Evolutionary conservation across 2,888 invertebrate species (phyloP).

Genomic region (Eristalinus sepulchralis): DNA sequence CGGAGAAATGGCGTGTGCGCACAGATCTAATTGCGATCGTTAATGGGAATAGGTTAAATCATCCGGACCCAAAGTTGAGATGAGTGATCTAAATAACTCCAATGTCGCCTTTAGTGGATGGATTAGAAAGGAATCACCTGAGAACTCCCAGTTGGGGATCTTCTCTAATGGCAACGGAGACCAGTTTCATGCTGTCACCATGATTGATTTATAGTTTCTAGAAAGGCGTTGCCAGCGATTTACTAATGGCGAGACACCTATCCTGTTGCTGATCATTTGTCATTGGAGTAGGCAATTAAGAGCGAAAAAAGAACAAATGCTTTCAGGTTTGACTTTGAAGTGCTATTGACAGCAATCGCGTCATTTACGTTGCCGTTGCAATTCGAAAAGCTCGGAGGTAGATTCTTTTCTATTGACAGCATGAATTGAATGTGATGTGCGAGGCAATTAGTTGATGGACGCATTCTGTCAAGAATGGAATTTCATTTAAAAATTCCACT

Average conservation of each 20-base stretch:
- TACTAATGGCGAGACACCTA: neutral
- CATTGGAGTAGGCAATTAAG: neutral
- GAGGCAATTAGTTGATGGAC: no score
- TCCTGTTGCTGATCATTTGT: neutral
- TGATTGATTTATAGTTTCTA: neutral
- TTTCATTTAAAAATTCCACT: no score
- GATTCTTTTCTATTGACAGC: no score
- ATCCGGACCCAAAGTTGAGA: neutral
- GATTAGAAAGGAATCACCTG: neutral
- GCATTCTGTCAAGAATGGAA: no score
- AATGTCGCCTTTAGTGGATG: neutral
- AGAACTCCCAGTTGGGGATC: neutral
- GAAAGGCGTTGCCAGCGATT: neutral
- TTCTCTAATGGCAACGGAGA: neutral
- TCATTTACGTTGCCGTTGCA: no score
- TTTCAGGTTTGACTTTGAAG: neutral
- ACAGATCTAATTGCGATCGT: constrained; percentile 4
- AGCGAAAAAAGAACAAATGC: neutral
- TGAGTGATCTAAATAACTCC: neutral
- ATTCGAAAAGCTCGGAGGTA: no score
- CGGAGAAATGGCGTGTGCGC: neutral
- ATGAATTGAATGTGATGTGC: no score
- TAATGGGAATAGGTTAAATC: neutral
- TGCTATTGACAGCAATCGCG: neutral
- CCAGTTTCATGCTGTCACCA: neutral